These are phyloP conservation scores for Diorhabda elongata DNA, from an alignment of 1,140 invertebrate species.

Conservation along the genomic window DNA sequence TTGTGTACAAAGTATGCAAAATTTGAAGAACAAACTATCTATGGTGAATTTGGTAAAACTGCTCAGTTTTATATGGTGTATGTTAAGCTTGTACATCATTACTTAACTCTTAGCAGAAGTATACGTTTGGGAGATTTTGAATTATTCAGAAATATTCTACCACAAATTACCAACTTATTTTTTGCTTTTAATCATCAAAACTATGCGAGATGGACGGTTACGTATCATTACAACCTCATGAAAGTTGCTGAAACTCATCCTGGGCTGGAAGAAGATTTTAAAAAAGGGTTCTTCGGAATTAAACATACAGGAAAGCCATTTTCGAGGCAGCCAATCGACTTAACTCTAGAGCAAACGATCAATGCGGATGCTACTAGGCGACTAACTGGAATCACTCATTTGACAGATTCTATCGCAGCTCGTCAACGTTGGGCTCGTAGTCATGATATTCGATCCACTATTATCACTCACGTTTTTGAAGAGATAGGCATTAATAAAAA, in stretches of 20 bases:
- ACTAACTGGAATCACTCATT: conserved; percentile 32
- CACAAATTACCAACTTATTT: conserved; percentile 31
- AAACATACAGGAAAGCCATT: conserved; percentile 33
- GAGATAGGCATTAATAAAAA: conserved; percentile 15
- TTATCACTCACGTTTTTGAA: conserved; percentile 23
- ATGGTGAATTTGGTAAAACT: conserved; percentile 41
- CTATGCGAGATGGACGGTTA: conserved; percentile 28
- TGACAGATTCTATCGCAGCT: conserved; percentile 29
- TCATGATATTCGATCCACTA: conserved; percentile 20
- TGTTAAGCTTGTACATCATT: conserved; percentile 37
- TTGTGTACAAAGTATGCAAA: conserved; percentile 23
- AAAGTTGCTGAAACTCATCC: conserved; percentile 36
- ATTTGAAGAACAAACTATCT: conserved; percentile 29
- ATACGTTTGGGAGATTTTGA: conserved; percentile 39
- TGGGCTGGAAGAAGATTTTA: conserved; percentile 25
- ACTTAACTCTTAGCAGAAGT: conserved; percentile 32
- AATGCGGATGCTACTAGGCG: conserved; percentile 21
- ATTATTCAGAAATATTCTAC: conserved; percentile 21
- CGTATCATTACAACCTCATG: conserved; percentile 27
- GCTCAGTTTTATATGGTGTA: conserved; percentile 42
- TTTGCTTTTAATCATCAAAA: conserved; percentile 30
- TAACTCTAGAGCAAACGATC: conserved; percentile 37
- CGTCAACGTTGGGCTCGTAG: conserved; percentile 25
- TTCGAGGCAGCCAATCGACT: conserved; percentile 35
- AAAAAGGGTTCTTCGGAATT: conserved; percentile 36